These are phyloP conservation scores for Prunella strophiata DNA, from an alignment of 2,797 vertebrate species.

Conservation along the genomic window DNA sequence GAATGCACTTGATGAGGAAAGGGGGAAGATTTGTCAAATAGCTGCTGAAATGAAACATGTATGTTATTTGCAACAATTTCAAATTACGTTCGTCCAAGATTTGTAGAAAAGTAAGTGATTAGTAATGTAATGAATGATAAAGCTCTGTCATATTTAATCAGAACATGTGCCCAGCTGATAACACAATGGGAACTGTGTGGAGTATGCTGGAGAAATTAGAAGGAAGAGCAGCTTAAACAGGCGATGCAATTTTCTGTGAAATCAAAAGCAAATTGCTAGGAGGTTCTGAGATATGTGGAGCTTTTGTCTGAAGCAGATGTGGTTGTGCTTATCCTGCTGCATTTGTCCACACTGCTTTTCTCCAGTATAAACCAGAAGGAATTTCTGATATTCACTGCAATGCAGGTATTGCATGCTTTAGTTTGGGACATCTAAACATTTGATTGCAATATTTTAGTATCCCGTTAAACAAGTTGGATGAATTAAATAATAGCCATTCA, in stretches of 20 bases:
- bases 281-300: not conserved
- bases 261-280: not conserved
- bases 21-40: not conserved
- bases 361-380: not conserved
- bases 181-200: not conserved
- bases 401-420: conserved; percentile 6
- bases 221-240: not conserved
- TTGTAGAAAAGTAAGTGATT: not conserved
- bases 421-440: not conserved
- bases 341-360: not conserved
- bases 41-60: not conserved
- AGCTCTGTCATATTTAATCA: not conserved
- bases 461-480: not conserved
- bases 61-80: conserved; percentile 24
- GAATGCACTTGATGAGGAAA: not conserved
- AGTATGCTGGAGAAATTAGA: not conserved
- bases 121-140: not conserved
- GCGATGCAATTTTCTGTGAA: not conserved
- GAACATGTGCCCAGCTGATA: not conserved
- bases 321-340: not conserved
- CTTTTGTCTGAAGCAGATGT: not conserved
- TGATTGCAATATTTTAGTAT: not conserved
- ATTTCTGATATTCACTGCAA: not conserved
- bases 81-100: not conserved
- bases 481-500: not conserved